phyloP scores from a whole-genome alignment of 2,888 invertebrate genomes.

The Sicus ferrugineus region DNA sequence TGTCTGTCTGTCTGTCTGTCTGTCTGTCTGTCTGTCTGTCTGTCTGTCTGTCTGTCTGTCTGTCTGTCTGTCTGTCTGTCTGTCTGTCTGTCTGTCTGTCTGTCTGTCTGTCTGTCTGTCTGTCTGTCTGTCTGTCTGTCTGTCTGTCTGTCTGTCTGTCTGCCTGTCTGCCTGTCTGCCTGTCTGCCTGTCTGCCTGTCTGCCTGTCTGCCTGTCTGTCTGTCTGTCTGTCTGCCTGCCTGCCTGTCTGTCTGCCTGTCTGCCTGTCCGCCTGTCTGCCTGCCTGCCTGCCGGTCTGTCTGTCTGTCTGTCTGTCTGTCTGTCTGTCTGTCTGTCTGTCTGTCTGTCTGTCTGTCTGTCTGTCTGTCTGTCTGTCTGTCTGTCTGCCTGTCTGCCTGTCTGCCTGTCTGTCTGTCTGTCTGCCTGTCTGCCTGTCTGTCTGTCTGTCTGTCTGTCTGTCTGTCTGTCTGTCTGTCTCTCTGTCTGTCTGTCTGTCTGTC shows the following conservation, averaged over 20 bases:
- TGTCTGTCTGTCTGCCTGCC: too few species aligned
- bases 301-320: constrained; percentile 12
- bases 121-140: neutral
- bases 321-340: constrained; percentile 11
- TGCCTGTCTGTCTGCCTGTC: too few species aligned
- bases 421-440: too few species aligned
- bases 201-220: too few species aligned
- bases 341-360: constrained; percentile 6
- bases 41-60: constrained; percentile 11
- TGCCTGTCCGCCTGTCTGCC: too few species aligned
- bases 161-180: constrained; percentile 10
- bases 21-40: constrained; percentile 13
- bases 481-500: constrained; percentile 7
- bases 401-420: too few species aligned
- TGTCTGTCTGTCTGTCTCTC: constrained; percentile 4
- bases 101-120: neutral
- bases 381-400: too few species aligned
- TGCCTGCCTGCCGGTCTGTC: too few species aligned
- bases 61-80: constrained; percentile 13
- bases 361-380: too few species aligned
- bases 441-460: constrained; percentile 7
- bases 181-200: constrained; percentile 13
- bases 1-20: constrained; percentile 11
- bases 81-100: constrained; percentile 10
- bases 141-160: too few species aligned